These are phyloP conservation scores for Periparus ater DNA, from an alignment of 2,797 vertebrate genomes.

Conservation along the genomic window DNA sequence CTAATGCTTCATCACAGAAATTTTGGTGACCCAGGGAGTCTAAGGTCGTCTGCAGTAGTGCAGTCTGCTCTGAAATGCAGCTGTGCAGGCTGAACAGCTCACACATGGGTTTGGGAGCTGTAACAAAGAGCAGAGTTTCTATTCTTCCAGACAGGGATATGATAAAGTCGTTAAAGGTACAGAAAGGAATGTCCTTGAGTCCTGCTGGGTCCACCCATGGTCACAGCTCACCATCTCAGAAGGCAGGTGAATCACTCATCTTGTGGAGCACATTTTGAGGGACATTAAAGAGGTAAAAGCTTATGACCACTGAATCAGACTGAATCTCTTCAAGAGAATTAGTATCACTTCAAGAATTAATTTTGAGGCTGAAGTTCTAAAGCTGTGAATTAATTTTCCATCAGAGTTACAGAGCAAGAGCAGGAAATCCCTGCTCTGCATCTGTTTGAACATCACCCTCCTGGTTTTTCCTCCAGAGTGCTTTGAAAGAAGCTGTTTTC, in stretches of 20 bases:
- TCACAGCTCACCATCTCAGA: background rate
- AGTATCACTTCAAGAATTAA: background rate
- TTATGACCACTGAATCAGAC: background rate
- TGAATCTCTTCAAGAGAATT: background rate
- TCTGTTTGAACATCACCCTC: background rate
- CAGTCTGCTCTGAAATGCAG: background rate
- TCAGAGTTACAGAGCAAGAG: background rate
- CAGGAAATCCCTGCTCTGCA: accelerated
- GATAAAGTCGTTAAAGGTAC: background rate
- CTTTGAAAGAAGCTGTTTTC: background rate
- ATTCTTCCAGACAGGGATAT: background rate
- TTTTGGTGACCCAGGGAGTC: background rate
- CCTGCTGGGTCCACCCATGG: background rate
- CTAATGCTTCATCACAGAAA: background rate
- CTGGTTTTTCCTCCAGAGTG: background rate
- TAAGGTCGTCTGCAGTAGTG: accelerated
- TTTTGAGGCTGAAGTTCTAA: background rate
- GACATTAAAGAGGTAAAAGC: background rate
- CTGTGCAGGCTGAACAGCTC: background rate
- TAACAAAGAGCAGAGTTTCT: background rate
- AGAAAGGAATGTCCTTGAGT: background rate
- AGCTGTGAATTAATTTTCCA: background rate
- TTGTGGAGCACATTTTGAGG: background rate
- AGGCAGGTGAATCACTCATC: accelerated
- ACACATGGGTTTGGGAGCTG: background rate